phyloP scores from a whole-genome alignment of 2,888 invertebrate genomes.

The Apotomis capreana region DNA sequence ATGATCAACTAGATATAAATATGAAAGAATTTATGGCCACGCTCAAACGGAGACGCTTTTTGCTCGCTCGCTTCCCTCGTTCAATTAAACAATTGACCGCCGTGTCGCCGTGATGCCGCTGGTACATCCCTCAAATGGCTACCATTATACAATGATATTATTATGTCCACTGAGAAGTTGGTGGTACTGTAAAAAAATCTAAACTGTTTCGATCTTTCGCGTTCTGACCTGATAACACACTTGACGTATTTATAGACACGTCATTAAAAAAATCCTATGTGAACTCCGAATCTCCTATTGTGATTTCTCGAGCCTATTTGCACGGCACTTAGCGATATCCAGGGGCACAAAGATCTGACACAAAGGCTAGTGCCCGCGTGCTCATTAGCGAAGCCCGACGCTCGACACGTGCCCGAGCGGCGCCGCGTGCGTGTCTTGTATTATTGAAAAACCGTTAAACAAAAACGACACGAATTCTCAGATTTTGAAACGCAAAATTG shows the following conservation, averaged over 20 bases:
- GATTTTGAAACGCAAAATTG: background rate
- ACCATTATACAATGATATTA: too few species aligned
- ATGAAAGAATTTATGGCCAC: too few species aligned
- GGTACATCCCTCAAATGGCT: too few species aligned
- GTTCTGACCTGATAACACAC: too few species aligned
- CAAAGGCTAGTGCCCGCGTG: constrained; percentile 54
- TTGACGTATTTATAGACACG: background rate
- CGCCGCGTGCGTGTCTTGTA: constrained; percentile 23
- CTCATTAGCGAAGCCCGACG: constrained; percentile 72
- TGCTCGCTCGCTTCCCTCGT: too few species aligned
- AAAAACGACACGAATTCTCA: background rate
- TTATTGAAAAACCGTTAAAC: constrained; percentile 1
- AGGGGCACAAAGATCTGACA: constrained; percentile 26
- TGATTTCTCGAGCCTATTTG: constrained; percentile 49
- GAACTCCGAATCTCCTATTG: constrained; percentile 49
- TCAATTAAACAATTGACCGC: too few species aligned
- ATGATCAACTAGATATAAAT: too few species aligned
- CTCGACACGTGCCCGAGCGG: constrained; percentile 55
- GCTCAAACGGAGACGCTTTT: too few species aligned
- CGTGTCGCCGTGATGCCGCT: too few species aligned
- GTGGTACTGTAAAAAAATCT: too few species aligned
- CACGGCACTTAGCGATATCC: constrained; percentile 22
- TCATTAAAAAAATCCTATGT: background rate
- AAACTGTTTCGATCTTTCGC: too few species aligned
- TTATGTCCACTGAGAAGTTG: too few species aligned